These are phyloP conservation scores for Takifugu flavidus DNA, from an alignment of 2,113 vertebrate species.

Conservation along the genomic window DNA sequence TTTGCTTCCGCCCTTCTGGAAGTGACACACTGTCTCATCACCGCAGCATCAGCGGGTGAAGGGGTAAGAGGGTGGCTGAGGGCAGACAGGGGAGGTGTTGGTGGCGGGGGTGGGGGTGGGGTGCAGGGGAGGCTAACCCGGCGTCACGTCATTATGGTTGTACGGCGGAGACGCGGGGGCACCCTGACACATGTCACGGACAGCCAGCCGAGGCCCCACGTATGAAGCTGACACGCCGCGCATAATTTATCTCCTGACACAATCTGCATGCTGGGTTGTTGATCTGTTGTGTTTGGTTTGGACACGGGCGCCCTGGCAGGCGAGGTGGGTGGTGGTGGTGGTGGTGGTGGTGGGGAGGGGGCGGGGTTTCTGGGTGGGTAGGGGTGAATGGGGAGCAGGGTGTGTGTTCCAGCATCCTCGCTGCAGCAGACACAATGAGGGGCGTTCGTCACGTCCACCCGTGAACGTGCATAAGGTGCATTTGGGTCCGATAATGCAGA, in stretches of 20 bases:
- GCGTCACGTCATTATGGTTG: constrained; percentile 75
- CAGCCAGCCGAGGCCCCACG: constrained; percentile 71
- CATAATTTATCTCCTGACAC: constrained; percentile 79
- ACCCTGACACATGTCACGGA: constrained; percentile 80
- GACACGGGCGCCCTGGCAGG: constrained; percentile 69
- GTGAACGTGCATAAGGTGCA: constrained; percentile 61
- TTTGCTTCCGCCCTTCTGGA: constrained; percentile 43
- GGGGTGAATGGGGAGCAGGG: constrained; percentile 59
- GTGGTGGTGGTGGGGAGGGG: constrained; percentile 26
- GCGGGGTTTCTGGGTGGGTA: constrained; percentile 19
- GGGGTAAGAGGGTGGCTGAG: constrained; percentile 49
- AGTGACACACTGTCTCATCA: constrained; percentile 68
- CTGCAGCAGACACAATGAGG: constrained; percentile 56
- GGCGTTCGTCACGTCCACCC: constrained; percentile 76
- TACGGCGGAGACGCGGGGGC: constrained; percentile 64
- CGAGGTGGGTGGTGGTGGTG: constrained; percentile 34
- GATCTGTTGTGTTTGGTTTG: constrained; percentile 75
- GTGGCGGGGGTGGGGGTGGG: constrained; percentile 15
- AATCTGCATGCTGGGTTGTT: constrained; percentile 78
- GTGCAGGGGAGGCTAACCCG: constrained; percentile 61
- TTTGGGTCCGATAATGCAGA: constrained; percentile 53
- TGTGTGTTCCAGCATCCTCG: constrained; percentile 35
- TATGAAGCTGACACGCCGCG: constrained; percentile 75
- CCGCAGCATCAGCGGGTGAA: constrained; percentile 43
- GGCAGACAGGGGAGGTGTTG: constrained; percentile 37